Conservation (phyloP, 1,140 invertebrate species). For the Rhagoletis pomonella region DNA sequence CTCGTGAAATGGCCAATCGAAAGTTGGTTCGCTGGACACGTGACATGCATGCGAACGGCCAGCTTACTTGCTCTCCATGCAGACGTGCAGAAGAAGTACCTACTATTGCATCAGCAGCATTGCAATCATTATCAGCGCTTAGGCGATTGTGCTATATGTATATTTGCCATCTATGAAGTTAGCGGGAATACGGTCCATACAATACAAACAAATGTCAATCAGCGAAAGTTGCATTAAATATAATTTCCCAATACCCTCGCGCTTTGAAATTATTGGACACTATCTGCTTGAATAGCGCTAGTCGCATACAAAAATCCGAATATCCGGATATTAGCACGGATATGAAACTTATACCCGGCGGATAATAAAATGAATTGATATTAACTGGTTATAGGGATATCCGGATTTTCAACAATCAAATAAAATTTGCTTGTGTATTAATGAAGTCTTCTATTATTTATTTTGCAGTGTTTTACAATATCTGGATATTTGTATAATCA, state of each 20-base stretch:
- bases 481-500: no score
- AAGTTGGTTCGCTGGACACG: slow-evolving; percentile 21
- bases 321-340: no score
- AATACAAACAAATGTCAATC: not conserved
- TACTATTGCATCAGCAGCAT: not conserved
- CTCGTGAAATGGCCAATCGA: slow-evolving; percentile 19
- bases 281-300: not conserved
- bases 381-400: no score
- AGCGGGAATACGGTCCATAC: not conserved
- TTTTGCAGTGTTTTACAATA: no score
- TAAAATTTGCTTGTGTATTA: no score
- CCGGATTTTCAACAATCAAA: no score
- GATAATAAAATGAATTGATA: no score
- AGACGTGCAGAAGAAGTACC: not conserved
- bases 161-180: not conserved
- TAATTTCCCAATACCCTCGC: not conserved
- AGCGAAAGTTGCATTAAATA: slow-evolving; percentile 13
- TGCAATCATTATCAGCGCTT: not conserved
- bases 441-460: no score
- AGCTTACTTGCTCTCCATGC: not conserved
- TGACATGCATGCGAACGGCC: slow-evolving; percentile 28
- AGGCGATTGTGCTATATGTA: not conserved
- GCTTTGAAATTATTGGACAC: not conserved
- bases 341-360: no score
- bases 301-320: no score